Percentiles rank a stretch among this genome's conserved stretches.
Evolutionary conservation across 2,797 vertebrate genomes (phyloP).

Genomic region (Microctenopoma lineatum): DNA sequence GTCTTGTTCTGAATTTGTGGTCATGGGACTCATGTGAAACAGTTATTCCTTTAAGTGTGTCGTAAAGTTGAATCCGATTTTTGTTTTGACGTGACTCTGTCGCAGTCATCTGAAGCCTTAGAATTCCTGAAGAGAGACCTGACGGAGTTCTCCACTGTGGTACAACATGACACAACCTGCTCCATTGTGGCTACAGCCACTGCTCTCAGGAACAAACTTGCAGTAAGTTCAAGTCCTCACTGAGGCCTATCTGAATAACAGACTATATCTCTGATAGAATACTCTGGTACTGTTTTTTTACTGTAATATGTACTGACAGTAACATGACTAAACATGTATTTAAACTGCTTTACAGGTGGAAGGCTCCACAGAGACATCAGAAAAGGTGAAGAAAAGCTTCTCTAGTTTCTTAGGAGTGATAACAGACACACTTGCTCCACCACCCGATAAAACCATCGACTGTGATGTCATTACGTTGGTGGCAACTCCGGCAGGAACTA

Average conservation of each 20-base stretch:
- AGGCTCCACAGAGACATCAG: slow-evolving; percentile 91
- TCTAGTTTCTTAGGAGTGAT: slow-evolving; percentile 97
- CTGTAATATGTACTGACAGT: neutral
- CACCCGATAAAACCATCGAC: slow-evolving; percentile 97
- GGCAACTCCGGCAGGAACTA: slow-evolving; percentile 94
- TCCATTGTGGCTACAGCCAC: slow-evolving; percentile 96
- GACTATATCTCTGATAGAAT: too few relatives aligned
- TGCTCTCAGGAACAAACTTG: slow-evolving; percentile 93
- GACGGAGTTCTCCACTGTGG: slow-evolving; percentile 94
- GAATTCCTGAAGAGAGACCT: slow-evolving; percentile 97
- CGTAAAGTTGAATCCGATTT: neutral
- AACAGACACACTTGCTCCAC: slow-evolving; percentile 96
- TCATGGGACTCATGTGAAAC: too few relatives aligned
- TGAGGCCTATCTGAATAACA: neutral
- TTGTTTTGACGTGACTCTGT: neutral
- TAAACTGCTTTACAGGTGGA: slow-evolving; percentile 83
- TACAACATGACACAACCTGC: slow-evolving; percentile 97
- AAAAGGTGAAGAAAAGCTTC: slow-evolving; percentile 94
- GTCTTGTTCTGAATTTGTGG: too few relatives aligned
- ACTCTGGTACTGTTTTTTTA: neutral
- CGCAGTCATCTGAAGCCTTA: slow-evolving; percentile 94
- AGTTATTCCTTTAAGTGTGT: too few relatives aligned
- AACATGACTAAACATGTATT: neutral
- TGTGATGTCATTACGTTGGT: slow-evolving; percentile 97
- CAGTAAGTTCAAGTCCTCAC: slow-evolving; percentile 78